These are phyloP conservation scores for Teleogryllus occipitalis DNA, from an alignment of 1,140 invertebrate genomes.

Conservation along the genomic window DNA sequence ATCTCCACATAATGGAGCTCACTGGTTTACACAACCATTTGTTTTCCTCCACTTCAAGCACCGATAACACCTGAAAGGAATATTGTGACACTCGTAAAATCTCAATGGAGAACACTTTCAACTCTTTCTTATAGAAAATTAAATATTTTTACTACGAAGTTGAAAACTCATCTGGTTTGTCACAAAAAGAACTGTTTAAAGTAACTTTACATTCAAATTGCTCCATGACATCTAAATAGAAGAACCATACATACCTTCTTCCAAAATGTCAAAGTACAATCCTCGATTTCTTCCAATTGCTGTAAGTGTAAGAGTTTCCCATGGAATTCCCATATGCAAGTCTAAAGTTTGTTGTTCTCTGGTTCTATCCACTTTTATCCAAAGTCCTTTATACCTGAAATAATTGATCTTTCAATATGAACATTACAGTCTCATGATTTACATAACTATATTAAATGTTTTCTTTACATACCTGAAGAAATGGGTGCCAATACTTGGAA, in stretches of 20 bases:
- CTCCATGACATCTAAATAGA: neutral
- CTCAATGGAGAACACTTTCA: too few relatives aligned
- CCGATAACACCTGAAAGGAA: slow-evolving; percentile 18
- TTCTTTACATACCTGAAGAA: slow-evolving; percentile 59
- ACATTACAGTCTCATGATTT: neutral
- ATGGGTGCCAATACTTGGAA: slow-evolving; percentile 93
- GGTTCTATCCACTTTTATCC: slow-evolving; percentile 87
- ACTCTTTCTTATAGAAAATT: too few relatives aligned
- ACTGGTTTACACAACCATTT: neutral
- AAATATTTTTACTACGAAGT: too few relatives aligned
- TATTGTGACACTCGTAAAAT: too few relatives aligned
- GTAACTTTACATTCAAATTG: neutral
- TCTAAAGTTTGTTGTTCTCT: slow-evolving; percentile 90
- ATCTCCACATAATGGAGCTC: too few relatives aligned
- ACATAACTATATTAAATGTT: slow-evolving; percentile 15
- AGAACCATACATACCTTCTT: slow-evolving; percentile 63
- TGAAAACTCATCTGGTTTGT: too few relatives aligned
- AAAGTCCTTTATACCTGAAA: slow-evolving; percentile 65
- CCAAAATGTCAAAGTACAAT: slow-evolving; percentile 85
- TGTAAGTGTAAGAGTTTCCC: slow-evolving; percentile 87
- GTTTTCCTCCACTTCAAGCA: neutral
- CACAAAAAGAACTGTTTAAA: neutral
- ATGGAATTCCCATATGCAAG: slow-evolving; percentile 85
- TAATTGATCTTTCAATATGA: too few relatives aligned
- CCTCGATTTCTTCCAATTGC: slow-evolving; percentile 76